phyloP scores from a whole-genome alignment of 2,888 invertebrate species.

The Ophioninae sp. region DNA sequence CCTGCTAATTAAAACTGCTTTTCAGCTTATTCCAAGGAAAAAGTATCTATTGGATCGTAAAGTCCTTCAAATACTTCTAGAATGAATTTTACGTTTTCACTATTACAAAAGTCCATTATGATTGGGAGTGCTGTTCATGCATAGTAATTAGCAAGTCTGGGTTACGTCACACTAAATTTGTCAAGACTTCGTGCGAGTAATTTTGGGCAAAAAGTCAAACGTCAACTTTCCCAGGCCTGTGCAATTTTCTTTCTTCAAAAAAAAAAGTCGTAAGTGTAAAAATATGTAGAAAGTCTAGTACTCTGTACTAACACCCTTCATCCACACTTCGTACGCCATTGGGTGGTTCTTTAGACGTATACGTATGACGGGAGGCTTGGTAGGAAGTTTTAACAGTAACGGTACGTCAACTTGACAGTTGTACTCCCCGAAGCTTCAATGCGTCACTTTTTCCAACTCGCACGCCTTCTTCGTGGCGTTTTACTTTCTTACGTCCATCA shows the following conservation, averaged over 20 bases:
- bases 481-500: slow-evolving; percentile 55
- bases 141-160: slow-evolving; percentile 25
- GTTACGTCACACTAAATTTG: slow-evolving; percentile 41
- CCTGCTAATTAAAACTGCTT: too few relatives aligned
- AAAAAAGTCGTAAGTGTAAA: slow-evolving; percentile 6
- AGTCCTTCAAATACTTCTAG: slow-evolving; percentile 15
- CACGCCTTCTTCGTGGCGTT: slow-evolving; percentile 71
- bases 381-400: slow-evolving; percentile 78
- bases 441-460: slow-evolving; percentile 59
- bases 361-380: slow-evolving; percentile 54
- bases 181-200: slow-evolving; percentile 7
- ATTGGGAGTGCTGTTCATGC: slow-evolving; percentile 4
- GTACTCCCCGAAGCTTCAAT: slow-evolving; percentile 61
- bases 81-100: too few relatives aligned
- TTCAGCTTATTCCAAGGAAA: too few relatives aligned
- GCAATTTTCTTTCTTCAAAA: slow-evolving; percentile 2
- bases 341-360: slow-evolving; percentile 69
- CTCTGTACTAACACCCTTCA: slow-evolving; percentile 20
- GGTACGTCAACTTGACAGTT: slow-evolving; percentile 77
- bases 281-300: slow-evolving; percentile 29
- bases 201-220: not conserved
- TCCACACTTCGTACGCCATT: slow-evolving; percentile 48
- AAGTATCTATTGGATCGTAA: not conserved
- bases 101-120: too few relatives aligned
- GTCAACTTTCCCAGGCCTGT: not conserved